phyloP scores from a whole-genome alignment of 2,113 vertebrate species.

The Malurus alboscapulatus region DNA sequence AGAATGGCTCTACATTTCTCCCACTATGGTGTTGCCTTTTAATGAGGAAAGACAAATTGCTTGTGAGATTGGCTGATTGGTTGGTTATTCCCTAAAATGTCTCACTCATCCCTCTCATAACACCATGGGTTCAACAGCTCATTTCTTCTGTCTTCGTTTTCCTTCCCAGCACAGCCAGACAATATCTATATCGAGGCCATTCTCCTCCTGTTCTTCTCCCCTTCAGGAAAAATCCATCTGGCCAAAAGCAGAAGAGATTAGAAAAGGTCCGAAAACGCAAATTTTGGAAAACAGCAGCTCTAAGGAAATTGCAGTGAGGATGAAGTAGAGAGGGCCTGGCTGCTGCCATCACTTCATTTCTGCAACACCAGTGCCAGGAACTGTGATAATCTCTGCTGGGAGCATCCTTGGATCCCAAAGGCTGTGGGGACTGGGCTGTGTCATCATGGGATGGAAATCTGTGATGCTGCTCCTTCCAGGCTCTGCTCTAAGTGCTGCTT shows the following conservation, averaged over 20 bases:
- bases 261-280: neutral
- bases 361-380: neutral
- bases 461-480: neutral
- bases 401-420: neutral
- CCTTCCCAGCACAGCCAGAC: neutral
- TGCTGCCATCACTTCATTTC: neutral
- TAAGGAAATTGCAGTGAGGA: neutral
- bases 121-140: constrained; percentile 14
- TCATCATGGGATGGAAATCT: neutral
- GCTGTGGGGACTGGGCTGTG: neutral
- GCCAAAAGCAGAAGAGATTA: neutral
- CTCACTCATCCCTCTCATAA: constrained; percentile 29
- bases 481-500: neutral
- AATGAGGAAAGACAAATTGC: constrained; percentile 56
- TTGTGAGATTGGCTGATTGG: constrained; percentile 13
- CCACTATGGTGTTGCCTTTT: constrained; percentile 2
- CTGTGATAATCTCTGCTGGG: neutral
- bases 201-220: constrained; percentile 18
- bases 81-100: constrained; percentile 35
- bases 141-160: constrained; percentile 21
- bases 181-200: neutral
- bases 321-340: neutral
- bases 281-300: neutral
- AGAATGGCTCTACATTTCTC: constrained; percentile 27
- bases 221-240: constrained; percentile 32